Evolutionary conservation across 2,797 vertebrate genomes (phyloP).

Genomic region (Onychomys leucogaster): DNA sequence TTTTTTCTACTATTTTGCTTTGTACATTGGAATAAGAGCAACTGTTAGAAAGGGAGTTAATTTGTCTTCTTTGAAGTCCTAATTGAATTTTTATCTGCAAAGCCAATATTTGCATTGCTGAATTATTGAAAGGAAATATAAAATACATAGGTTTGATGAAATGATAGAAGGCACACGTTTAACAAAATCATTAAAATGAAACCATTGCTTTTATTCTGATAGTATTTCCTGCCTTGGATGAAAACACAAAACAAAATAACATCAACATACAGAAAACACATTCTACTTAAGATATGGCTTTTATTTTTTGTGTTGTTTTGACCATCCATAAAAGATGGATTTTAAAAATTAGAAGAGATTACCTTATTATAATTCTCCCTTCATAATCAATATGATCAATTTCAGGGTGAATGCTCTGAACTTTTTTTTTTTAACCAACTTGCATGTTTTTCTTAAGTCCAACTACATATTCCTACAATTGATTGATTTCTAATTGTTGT

Average conservation of each 20-base stretch:
- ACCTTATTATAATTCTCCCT: neutral
- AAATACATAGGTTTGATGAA: constrained; percentile 82
- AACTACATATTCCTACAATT: neutral
- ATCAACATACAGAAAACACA: constrained; percentile 12
- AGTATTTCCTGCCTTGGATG: constrained; percentile 39
- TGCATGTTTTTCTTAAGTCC: neutral
- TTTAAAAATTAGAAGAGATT: constrained; percentile 58
- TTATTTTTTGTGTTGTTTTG: neutral
- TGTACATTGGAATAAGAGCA: constrained; percentile 75
- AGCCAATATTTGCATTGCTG: constrained; percentile 83
- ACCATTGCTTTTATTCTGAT: constrained; percentile 69
- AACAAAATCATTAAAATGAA: constrained; percentile 82
- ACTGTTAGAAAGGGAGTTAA: constrained; percentile 73
- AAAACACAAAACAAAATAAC: constrained; percentile 60
- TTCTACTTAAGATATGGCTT: neutral
- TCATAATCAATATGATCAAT: neutral
- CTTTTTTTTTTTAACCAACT: constrained; percentile 3
- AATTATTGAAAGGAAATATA: constrained; percentile 72
- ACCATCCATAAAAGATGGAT: neutral
- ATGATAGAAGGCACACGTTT: constrained; percentile 83
- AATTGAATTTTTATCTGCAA: constrained; percentile 87
- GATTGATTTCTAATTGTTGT: constrained; percentile 55
- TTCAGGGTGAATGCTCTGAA: neutral
- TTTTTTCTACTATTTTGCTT: constrained; percentile 70
- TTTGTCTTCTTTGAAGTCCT: constrained; percentile 86